Base-by-base conservation (phyloP, 30 jellyfish, hydroid and myxozoan genomes). In the Turritopsis dohrnii region DNA sequence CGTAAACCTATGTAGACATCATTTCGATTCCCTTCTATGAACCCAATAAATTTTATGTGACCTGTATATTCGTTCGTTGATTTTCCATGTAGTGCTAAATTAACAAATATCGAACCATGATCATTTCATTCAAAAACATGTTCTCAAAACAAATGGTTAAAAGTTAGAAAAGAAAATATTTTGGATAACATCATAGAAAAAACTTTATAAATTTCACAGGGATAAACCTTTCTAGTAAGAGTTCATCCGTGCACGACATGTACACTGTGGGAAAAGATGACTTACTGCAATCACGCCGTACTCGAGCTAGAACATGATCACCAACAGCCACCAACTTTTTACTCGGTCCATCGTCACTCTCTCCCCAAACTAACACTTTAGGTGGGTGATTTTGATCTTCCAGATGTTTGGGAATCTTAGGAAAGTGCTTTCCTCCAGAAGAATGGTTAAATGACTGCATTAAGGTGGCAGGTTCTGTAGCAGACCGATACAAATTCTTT, bases 251-350 rank as follows among this genome's bases (percentile, higher is more conserved):
- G n/a, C n/a, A n/a, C n/a, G n/a, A n/a, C n/a, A n/a, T n/a, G n/a
- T n/a, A n/a, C n/a, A n/a, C n/a, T n/a, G n/a, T n/a, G n/a, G n/a
- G n/a, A n/a, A n/a, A n/a, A n/a, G n/a, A n/a, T n/a, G n/a, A 71
- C 89, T 24, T 71, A 82, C 89, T 5, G 72, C 89, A 82, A 65
- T 82, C 76, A 29, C 73, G 52, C 19, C 31, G 28, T 25, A 82
- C 41, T 26, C 71, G 29, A 0, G 89, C 71, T 30, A 52, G 21
- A 28, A 82, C 89, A 16, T 69, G 84, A 66, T 82, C 89, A 82
- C 89, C 89, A 30, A 82, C 89, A 16, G 89, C 86, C 76, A 82
- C 53, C 87, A 82, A 29, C 86, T 71, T 82, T 71, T 82, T 82
- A 18, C 89, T 85, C 3, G 86, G 74, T 30, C 83, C 83, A 21